Base-by-base conservation (phyloP, 37 sponge, comb jelly and placozoan genomes). In the Petrosia ficiformis region DNA sequence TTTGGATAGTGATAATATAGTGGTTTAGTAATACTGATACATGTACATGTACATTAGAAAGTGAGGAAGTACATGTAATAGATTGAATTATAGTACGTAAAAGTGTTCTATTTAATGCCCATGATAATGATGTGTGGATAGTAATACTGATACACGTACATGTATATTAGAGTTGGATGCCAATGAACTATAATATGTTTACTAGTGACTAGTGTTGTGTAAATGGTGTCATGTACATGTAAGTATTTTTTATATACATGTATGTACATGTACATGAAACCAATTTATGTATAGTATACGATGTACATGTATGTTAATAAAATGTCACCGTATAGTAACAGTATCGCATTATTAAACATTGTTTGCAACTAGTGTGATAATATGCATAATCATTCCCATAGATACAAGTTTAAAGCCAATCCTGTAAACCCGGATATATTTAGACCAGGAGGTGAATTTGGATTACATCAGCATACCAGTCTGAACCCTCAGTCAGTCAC, bases 331-430 rank as follows among this genome's bases (percentile, higher is more conserved):
- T n/a, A n/a, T n/a, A n/a, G n/a, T n/a, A n/a, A n/a, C n/a, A n/a
- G n/a, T n/a, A n/a, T n/a, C n/a, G n/a, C n/a, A n/a, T n/a, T n/a
- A n/a, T n/a, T n/a, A n/a, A n/a, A n/a, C n/a, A n/a, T n/a, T n/a
- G n/a, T n/a, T n/a, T n/a, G n/a, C n/a, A n/a, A n/a, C n/a, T n/a
- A n/a, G n/a, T n/a, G n/a, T n/a, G n/a, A n/a, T n/a, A n/a, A n/a
- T n/a, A n/a, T n/a, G n/a, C n/a, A n/a, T n/a, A 16, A 0, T 60
- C 42, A 25, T 37, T 32, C 31, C 14, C 34, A 0, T 77, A 92
- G 93, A 78, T 60, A 80, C 38, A 61, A 87, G 65, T 87, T 92
- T 71, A 92, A 81, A 48, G 88, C 93, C 24, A 78, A 75, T 1
- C 84, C 88, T 1, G 42, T 92, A 43, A 84, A 87, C 77, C 72